These are phyloP conservation scores for Camponotus floridanus DNA, from an alignment of 1,140 invertebrate species.

Conservation along the genomic window DNA sequence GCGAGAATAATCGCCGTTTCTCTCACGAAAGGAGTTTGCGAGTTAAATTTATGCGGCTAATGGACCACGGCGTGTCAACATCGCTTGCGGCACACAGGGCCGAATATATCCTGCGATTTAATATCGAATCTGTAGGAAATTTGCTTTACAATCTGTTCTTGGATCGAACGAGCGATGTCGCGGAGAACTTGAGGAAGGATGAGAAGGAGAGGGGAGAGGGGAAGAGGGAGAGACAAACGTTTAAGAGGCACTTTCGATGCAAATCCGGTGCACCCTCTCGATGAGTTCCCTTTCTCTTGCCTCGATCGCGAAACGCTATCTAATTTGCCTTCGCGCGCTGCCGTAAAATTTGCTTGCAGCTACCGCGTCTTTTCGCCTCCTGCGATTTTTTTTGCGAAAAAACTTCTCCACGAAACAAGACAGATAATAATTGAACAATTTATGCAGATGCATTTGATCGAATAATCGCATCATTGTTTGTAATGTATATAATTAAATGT, in stretches of 20 bases:
- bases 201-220: neutral
- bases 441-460: neutral
- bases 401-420: neutral
- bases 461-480: neutral
- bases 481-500: neutral
- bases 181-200: neutral
- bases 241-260: constrained; percentile 86
- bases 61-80: constrained; percentile 42
- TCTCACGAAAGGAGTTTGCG: constrained; percentile 35
- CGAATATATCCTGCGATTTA: constrained; percentile 74
- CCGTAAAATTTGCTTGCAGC: constrained; percentile 67
- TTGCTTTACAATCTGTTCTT: constrained; percentile 80
- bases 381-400: neutral
- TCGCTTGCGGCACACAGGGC: constrained; percentile 28
- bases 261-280: constrained; percentile 81
- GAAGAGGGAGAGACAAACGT: constrained; percentile 70
- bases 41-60: constrained; percentile 46
- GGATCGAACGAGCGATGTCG: constrained; percentile 50
- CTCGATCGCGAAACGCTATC: constrained; percentile 66
- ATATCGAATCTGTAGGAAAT: constrained; percentile 80
- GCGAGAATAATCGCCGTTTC: constrained; percentile 43
- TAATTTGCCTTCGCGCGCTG: constrained; percentile 77
- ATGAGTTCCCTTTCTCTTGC: constrained; percentile 61
- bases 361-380: neutral
- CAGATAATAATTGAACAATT: neutral